phyloP scores from a whole-genome alignment of 2,888 invertebrate genomes.

The Boloria euphrosyne region DNA sequence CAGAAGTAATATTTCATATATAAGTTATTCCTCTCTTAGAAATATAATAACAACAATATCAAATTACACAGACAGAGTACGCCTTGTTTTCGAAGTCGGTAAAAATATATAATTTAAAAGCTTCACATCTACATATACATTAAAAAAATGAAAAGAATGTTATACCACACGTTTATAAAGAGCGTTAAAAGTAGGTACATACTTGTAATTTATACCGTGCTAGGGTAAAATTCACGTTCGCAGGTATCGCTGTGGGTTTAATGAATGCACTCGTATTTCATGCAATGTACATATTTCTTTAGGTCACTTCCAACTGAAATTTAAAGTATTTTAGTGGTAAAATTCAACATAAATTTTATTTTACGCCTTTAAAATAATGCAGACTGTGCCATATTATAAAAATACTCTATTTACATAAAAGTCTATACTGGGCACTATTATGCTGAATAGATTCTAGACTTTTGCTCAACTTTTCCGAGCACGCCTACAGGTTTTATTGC shows the following conservation, averaged over 20 bases:
- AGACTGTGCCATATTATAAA: no score
- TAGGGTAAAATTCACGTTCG: constrained; percentile 34
- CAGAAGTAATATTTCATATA: no score
- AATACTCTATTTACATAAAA: neutral
- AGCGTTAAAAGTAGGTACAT: constrained; percentile 25
- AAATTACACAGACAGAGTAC: no score
- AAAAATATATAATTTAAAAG: neutral
- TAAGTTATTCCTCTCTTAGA: no score
- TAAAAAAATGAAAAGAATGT: constrained; percentile 15
- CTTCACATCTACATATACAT: constrained; percentile 6
- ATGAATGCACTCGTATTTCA: constrained; percentile 36
- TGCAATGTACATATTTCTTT: constrained; percentile 36
- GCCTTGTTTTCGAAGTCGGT: no score
- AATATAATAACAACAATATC: no score
- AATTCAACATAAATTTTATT: neutral
- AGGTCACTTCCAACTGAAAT: constrained; percentile 32
- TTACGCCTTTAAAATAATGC: neutral
- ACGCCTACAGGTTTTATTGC: neutral
- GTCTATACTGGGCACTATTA: neutral
- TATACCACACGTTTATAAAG: constrained; percentile 14
- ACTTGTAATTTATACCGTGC: constrained; percentile 29
- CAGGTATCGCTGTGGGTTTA: constrained; percentile 34
- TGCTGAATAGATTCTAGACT: neutral
- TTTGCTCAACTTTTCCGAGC: neutral
- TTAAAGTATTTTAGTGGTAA: constrained; percentile 2